Conservation (phyloP, 2,888 invertebrate genomes). For the Argyresthia goedartella region DNA sequence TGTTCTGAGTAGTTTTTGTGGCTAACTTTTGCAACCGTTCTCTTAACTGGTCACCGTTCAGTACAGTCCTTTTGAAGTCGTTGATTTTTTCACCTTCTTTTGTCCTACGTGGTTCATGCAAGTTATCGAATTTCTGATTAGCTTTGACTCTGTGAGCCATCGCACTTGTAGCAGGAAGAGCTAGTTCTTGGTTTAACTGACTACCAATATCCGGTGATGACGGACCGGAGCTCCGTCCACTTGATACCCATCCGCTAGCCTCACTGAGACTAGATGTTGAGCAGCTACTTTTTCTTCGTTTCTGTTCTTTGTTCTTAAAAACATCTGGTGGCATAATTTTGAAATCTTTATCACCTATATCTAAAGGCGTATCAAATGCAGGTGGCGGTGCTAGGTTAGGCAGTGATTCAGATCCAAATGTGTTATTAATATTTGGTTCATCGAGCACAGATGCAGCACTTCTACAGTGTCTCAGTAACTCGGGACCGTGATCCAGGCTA, state of each 20-base stretch:
- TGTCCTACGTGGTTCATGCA: constrained; percentile 23
- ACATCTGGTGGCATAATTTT: constrained; percentile 63
- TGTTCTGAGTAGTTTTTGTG: constrained; percentile 56
- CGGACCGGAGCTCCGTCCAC: constrained; percentile 76
- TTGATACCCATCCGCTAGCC: constrained; percentile 91
- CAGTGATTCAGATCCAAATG: constrained; percentile 77
- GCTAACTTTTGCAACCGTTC: constrained; percentile 75
- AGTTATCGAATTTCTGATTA: constrained; percentile 22
- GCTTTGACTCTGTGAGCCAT: not conserved
- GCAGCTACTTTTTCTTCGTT: constrained; percentile 47
- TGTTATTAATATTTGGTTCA: constrained; percentile 64
- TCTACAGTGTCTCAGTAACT: constrained; percentile 64
- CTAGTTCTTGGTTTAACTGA: constrained; percentile 62
- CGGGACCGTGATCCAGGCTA: constrained; percentile 66
- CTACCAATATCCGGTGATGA: constrained; percentile 72
- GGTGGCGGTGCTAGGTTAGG: constrained; percentile 78
- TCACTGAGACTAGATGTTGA: constrained; percentile 82
- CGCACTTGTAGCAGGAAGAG: constrained; percentile 35
- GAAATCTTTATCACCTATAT: constrained; percentile 62
- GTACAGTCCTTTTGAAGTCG: constrained; percentile 58
- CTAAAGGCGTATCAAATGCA: constrained; percentile 69
- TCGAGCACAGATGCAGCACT: constrained; percentile 70
- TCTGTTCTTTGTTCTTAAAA: constrained; percentile 56
- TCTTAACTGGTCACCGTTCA: constrained; percentile 76
- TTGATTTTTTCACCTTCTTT: constrained; percentile 43